Evolutionary conservation across 2,888 invertebrate species (phyloP), one percentile per base, ranked within the genome.

Genomic region (Bedellia somnulentella): DNA sequence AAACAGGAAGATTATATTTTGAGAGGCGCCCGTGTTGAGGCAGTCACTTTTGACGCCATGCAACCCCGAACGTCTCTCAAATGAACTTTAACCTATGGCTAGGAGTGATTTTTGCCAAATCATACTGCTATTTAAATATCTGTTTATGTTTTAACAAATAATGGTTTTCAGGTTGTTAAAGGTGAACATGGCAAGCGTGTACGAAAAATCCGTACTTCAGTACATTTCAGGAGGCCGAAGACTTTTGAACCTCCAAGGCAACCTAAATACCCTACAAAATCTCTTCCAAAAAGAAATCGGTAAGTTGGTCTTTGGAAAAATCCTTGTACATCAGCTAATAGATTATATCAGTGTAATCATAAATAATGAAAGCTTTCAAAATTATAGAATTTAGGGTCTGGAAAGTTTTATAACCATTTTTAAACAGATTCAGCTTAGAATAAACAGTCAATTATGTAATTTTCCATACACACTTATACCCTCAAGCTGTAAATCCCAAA

Each of bases 251-350:
- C 94, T 36, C 89, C 91, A 8, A 85, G 97, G 49, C 85, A 87
- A 38, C 98, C 98, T 1, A 96, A 93, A 70, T 99, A 95, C 63
- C 92, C 95, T 3, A 86, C 94, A 59, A 95, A 93, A 71, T 93
- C 94, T 35, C 89, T 95, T 31, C 95, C 97, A 5, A 88, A 85
- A 55, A 86, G 94, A 59, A 91, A 88, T 70, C 87, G 94, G 91
- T 90, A 62, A 71, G 78, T 53, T n/a, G n/a, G n/a, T n/a, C n/a
- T n/a, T n/a, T n/a, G n/a, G n/a, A n/a, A n/a, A n/a, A n/a, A n/a
- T n/a, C 24, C 22, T 14, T 29, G 10, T 23, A 16, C 11, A 12
- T 17, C n/a, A 15, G n/a, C n/a, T n/a, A n/a, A n/a, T n/a, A n/a
- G n/a, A n/a, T n/a, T n/a, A n/a, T n/a, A n/a, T n/a, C n/a, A n/a